Evolutionary conservation across 2,113 vertebrate genomes (phyloP), one percentile per base, ranked within the genome.

Genomic region (Aplodontia rufa): DNA sequence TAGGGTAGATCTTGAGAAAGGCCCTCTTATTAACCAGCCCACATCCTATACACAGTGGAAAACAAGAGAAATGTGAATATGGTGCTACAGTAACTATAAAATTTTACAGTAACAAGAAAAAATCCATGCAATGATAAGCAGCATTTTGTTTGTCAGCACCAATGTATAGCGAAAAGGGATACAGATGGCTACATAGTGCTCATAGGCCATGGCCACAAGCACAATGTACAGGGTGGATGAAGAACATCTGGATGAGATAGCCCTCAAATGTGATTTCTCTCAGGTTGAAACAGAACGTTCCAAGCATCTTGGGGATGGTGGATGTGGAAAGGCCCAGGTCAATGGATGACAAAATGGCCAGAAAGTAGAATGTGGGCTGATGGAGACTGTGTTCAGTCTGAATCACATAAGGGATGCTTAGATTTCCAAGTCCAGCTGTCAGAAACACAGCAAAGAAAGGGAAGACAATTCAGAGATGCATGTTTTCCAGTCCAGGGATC

Each of bases 361-460:
- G 64, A 81, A 95, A 96, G 22, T 49, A 93, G 53, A 96, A 97
- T 93, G 95, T 91, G 35, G 97, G 96, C 51, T 91, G 84, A 11
- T 97, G 96, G n/a, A 97, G 87, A 42, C 12, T 94, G 0, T 49
- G 53, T 12, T 95, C 95, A 30, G 45, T 69, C 40, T 60, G 19
- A 74, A 96, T 94, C 58, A 97, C 58, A 79, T n/a, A 93, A 32
- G 96, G 42, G 12, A 94, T 95, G 26, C 51, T 90, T 51, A 86
- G 60, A n/a, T 95, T 96, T 13, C 93, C 96, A 78, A 94, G 66
- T 22, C 87, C 42, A 55, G 91, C 89, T 53, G 69, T 95, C 78
- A 97, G 26, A 26, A 92, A 97, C 49, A 97, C 87, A 85, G 40
- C 42, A 72, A 80, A 97, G 74, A 97, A 97, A 62, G 90, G 96